Evolutionary conservation across 1,140 invertebrate genomes (phyloP).

Genomic region (Drosophila nigromelanica): DNA sequence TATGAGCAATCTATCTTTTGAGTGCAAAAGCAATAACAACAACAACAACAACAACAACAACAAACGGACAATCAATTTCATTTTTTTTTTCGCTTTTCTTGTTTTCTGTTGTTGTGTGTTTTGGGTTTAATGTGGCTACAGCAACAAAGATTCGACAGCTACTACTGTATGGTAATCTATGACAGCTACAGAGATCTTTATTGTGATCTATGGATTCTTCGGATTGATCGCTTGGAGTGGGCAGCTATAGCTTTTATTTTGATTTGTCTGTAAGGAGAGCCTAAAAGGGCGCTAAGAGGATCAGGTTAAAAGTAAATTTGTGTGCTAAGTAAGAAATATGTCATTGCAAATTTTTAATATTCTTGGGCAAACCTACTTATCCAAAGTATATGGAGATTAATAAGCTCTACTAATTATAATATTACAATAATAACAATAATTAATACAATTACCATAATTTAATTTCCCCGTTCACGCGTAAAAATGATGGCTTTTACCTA

Average conservation of each 20-base stretch:
- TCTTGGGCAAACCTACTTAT: too few relatives aligned
- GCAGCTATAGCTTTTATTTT: background rate
- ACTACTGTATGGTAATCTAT: constrained; percentile 68
- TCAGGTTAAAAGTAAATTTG: too few relatives aligned
- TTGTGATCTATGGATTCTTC: constrained; percentile 62
- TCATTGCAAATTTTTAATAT: too few relatives aligned
- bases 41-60: constrained; percentile 51
- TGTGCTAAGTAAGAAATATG: too few relatives aligned
- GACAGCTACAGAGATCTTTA: constrained; percentile 62
- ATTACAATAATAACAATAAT: too few relatives aligned
- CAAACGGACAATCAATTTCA: constrained; percentile 67
- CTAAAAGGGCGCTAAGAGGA: too few relatives aligned
- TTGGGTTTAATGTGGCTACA: constrained; percentile 58
- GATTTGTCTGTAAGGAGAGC: too few relatives aligned
- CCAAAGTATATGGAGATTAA: too few relatives aligned
- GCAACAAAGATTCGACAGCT: constrained; percentile 58
- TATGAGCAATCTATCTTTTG: constrained; percentile 77
- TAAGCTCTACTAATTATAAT: too few relatives aligned
- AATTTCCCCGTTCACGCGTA: too few relatives aligned
- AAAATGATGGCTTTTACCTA: too few relatives aligned
- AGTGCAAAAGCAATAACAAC: constrained; percentile 60
- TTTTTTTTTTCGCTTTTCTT: constrained; percentile 35
- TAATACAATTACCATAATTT: too few relatives aligned
- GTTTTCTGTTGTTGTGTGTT: constrained; percentile 29
- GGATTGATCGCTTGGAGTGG: background rate